Percentiles rank a stretch among this genome's conserved stretches.
Evolutionary conservation across 2,797 vertebrate genomes (phyloP).

Genomic region (Cirrhinus molitorella): DNA sequence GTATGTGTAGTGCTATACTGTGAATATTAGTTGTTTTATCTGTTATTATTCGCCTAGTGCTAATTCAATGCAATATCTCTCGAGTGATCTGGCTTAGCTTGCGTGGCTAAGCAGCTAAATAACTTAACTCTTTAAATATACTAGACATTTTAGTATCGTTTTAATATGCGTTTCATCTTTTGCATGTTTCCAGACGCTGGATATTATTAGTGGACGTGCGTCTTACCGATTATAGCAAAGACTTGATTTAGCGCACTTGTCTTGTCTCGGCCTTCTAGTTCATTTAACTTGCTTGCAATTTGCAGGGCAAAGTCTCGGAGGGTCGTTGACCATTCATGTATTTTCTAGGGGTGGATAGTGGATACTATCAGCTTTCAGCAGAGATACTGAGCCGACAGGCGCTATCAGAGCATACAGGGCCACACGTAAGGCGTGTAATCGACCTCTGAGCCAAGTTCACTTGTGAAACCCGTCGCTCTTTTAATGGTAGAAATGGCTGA

Average conservation of each 20-base stretch:
- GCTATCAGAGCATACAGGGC: background rate
- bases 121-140: background rate
- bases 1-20: background rate
- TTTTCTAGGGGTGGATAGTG: background rate
- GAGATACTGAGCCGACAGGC: background rate
- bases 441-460: background rate
- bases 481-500: background rate
- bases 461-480: background rate
- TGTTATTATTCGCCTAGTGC: background rate
- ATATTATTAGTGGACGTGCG: too few species aligned
- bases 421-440: background rate
- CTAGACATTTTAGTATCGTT: too few species aligned
- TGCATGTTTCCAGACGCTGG: background rate
- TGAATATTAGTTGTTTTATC: background rate
- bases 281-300: background rate
- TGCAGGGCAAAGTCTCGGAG: background rate
- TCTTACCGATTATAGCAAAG: background rate
- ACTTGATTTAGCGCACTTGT: background rate
- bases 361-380: background rate
- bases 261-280: background rate
- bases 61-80: background rate
- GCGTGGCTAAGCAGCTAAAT: slow-evolving; percentile 20
- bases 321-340: slow-evolving; percentile 23
- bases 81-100: background rate
- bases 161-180: background rate